A percentile compares a stretch with the other conserved stretches of the same genome.
phyloP scores from a whole-genome alignment of 92 coral and sea anemone species.

The Paramuricea clavata region DNA sequence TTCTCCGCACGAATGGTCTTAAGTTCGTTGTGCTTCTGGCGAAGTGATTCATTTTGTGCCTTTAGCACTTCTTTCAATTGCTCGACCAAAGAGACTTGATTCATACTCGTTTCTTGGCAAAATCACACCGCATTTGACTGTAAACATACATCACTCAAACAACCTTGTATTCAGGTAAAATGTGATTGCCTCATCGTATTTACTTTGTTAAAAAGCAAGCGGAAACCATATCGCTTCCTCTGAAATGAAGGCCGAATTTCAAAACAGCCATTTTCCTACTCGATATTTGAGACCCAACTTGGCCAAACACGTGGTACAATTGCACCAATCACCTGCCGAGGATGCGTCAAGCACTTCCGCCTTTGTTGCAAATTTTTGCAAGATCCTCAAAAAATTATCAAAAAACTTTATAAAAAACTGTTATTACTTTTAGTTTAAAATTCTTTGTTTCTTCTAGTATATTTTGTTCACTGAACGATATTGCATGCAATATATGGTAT shows the following conservation, averaged over 20 bases:
- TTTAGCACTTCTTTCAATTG: conserved; percentile 35
- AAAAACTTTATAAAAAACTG: not conserved
- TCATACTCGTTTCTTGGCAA: not conserved
- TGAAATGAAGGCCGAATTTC: conserved; percentile 13
- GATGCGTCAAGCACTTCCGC: conserved; percentile 1
- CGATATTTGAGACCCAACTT: conserved; percentile 16
- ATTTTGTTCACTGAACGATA: not conserved
- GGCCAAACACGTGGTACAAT: conserved; percentile 25
- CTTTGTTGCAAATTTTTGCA: not conserved
- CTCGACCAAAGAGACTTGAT: conserved; percentile 47
- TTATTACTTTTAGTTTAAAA: not conserved
- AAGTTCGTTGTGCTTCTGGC: conserved; percentile 34
- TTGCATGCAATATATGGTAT: not conserved
- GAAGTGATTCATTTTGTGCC: conserved; percentile 45
- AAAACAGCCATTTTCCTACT: conserved; percentile 44
- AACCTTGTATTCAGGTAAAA: not conserved
- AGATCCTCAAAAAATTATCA: not conserved
- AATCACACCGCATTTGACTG: not conserved
- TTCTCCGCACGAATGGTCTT: conserved; percentile 11
- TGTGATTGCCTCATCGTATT: conserved; percentile 19
- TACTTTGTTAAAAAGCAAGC: conserved; percentile 17
- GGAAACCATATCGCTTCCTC: conserved; percentile 36
- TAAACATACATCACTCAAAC: not conserved
- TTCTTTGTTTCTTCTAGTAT: not conserved
- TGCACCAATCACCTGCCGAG: conserved; percentile 25